Base-by-base conservation (phyloP, 2,888 invertebrate genomes). In the Boloria euphrosyne region DNA sequence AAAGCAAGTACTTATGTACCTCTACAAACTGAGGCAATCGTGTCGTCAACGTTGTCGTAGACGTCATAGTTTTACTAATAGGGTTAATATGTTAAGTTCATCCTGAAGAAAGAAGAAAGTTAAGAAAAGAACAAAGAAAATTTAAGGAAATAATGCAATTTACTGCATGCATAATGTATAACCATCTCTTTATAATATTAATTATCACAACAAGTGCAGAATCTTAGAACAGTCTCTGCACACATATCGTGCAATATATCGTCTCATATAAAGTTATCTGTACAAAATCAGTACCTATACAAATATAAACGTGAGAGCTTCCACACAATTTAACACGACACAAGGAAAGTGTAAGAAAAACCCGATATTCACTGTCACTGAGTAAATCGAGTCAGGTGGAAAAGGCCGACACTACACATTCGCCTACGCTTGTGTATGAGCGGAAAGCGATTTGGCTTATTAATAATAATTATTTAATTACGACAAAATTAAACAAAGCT, bases 281-380 rank as follows among this genome's bases (percentile, higher is more conserved):
- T 22, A 49, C 16, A 27, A 49, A 59, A 59, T 49, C 47, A 59
- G 49, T 59, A 59, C 14, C 4, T 17, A 14, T 46, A 44, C 44
- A 62, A 17, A 50, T 27, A 38, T 57, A 52, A 17, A 62, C 58
- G 65, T 74, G 63, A 61, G 65, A 66, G 61, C 78, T 85, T 87
- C 82, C 83, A 78, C 76, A 78, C 84, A 83, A 87, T 87, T 86
- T 82, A 78, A 75, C 81, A 76, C 79, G 71, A 83, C 80, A 79
- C 81, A 80, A 80, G 74, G 76, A 75, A 76, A 71, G 75, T 69
- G 70, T 63, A 64, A 77, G 78, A 79, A 80, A 81, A 81, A 70
- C 75, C 76, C 68, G 71, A 73, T 75, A 77, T 76, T 81, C 81
- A 79, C 77, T 80, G 82, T 81, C 80, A 76, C 74, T 74, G 73